These are phyloP conservation scores for Paedocypris sp. DNA, from an alignment of 2,113 vertebrate genomes.

Conservation along the genomic window DNA sequence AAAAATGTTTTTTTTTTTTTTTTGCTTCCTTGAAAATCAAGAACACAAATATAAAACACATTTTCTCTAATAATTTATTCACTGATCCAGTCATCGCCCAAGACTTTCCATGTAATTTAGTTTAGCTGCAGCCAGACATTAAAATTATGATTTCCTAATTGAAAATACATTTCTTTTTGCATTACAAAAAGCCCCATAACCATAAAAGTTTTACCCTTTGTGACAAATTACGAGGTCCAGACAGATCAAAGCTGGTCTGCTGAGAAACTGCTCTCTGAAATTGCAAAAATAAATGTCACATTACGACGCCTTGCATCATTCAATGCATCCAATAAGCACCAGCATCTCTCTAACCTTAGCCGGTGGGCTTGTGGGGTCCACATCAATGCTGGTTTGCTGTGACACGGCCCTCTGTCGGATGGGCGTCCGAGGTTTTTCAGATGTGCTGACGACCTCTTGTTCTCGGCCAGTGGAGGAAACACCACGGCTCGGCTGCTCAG, in stretches of 20 bases:
- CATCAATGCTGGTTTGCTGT: conserved; percentile 44
- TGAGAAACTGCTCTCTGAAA: conserved; percentile 51
- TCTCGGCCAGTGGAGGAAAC: background rate
- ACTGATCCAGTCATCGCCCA: too few species aligned
- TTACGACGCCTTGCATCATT: background rate
- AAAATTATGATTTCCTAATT: too few species aligned
- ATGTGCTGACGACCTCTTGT: conserved; percentile 36
- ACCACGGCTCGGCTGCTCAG: conserved; percentile 3
- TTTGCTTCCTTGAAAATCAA: too few species aligned
- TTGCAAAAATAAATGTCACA: background rate
- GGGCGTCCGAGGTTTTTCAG: conserved; percentile 15
- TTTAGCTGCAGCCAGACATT: background rate
- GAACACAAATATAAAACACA: too few species aligned
- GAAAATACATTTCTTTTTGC: too few species aligned
- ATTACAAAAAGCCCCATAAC: background rate
- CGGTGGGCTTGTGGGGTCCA: conserved; percentile 32
- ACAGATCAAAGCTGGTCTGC: conserved; percentile 52
- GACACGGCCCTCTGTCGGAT: conserved; percentile 33
- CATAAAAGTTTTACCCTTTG: conserved; percentile 41
- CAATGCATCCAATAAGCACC: background rate
- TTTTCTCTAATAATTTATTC: too few species aligned
- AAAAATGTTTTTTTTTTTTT: too few species aligned
- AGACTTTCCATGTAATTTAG: too few species aligned
- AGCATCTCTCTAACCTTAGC: conserved; percentile 42
- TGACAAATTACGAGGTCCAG: conserved; percentile 40